These are phyloP conservation scores for Halcyon chelicuti DNA, from an alignment of 2,797 vertebrate genomes.

Conservation along the genomic window DNA sequence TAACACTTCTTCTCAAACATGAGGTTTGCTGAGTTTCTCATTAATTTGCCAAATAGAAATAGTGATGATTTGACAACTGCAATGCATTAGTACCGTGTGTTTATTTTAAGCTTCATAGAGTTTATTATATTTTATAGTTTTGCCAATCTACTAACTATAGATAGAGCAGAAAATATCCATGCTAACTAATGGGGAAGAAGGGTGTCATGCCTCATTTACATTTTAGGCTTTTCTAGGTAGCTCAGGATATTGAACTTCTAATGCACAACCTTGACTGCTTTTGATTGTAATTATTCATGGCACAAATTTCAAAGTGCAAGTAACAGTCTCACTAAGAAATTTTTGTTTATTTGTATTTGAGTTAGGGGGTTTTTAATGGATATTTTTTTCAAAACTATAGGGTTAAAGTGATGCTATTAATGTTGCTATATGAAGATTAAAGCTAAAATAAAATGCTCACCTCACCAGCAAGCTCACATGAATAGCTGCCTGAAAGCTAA, in stretches of 20 bases:
- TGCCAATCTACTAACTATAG: neutral
- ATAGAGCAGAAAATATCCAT: neutral
- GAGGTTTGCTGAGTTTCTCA: neutral
- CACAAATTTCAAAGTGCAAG: neutral
- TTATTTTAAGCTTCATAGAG: neutral
- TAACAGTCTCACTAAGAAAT: too few species aligned
- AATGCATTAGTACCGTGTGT: neutral
- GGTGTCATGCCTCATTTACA: neutral
- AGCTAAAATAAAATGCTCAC: neutral
- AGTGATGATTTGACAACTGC: neutral
- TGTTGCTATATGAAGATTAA: neutral
- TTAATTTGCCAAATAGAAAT: neutral
- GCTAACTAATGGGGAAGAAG: neutral
- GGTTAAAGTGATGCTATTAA: neutral
- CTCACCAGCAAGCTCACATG: neutral
- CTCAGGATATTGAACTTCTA: neutral
- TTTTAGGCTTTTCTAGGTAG: neutral
- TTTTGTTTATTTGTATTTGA: neutral
- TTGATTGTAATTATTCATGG: neutral
- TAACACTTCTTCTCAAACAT: neutral
- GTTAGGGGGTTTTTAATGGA: neutral
- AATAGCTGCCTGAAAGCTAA: neutral
- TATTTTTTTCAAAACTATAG: neutral
- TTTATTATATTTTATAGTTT: neutral
- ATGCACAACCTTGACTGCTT: neutral